Base-by-base conservation (phyloP, 2,888 invertebrate species). In the Temnothorax rugatulus region DNA sequence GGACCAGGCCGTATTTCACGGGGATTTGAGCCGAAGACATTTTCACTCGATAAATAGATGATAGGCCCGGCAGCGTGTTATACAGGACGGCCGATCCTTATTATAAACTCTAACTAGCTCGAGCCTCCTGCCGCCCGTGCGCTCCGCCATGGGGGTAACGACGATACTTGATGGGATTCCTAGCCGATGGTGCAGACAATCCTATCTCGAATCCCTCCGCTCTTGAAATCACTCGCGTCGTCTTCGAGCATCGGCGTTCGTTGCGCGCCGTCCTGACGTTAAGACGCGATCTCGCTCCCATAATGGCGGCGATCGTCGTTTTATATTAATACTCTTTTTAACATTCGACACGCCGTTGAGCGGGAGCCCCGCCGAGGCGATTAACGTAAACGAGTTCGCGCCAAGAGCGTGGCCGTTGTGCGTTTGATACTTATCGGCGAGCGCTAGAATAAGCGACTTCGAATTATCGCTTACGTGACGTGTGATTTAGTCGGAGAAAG, bases 161-260 rank as follows among this genome's bases (percentile, higher is more conserved):
- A 93, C 93, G 94, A 94, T 94, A 94, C 94, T 94, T 94, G 95
- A 95, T 95, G 94, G 95, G 94, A 95, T 95, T 94, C 92, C 94
- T 94, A 94, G 93, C 94, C 95, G 95, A 95, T 95, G 94, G 94
- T 93, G 95, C 94, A 93, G 93, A 95, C 95, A 95, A 95, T 94
- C 94, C 94, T 94, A 94, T 94, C 94, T 94, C 91, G 91, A 92
- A 92, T 91, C 92, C 93, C 92, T 89, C 44, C 84, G 75, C 88
- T 86, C 90, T 86, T 84, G 75, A 88, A 92, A 93, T 94, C 94
- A 92, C 91, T 93, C 91, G 89, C 92, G 82, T 90, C 92, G 91
- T 91, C 92, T 91, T 91, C 90, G 90, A 90, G 86, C 87, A 88
- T 90, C 91, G 91, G 91, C 90, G 88, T 76, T 90, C 84, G 84